Conservation (phyloP, 2,888 invertebrate species). For the Napeogenes sylphis region DNA sequence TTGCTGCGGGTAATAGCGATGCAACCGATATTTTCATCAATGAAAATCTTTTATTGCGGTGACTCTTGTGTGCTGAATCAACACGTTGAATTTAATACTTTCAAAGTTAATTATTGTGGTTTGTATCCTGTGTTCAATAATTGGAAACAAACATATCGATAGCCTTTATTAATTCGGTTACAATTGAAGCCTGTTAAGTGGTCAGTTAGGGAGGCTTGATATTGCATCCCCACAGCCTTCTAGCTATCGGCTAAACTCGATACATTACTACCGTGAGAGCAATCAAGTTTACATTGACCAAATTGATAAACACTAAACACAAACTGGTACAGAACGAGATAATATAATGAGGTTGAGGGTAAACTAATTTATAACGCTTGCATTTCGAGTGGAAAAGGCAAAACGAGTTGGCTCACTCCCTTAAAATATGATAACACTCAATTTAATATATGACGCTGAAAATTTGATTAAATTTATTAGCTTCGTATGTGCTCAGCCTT, state of each 20-base stretch:
- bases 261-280: conserved; percentile 17
- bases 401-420: conserved; percentile 9
- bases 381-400: not conserved
- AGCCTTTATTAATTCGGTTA: conserved; percentile 27
- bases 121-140: not conserved
- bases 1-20: conserved; percentile 42
- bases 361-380: not conserved
- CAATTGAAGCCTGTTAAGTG: conserved; percentile 11
- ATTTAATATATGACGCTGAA: conserved; percentile 24
- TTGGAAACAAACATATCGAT: not conserved
- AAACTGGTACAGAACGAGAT: not conserved
- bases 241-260: conserved; percentile 14
- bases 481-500: conserved; percentile 14
- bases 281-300: conserved; percentile 16
- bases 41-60: not conserved
- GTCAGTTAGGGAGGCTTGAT: conserved; percentile 37
- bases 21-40: conserved; percentile 14
- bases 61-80: too few relatives aligned
- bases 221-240: conserved; percentile 42
- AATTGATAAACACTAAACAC: conserved; percentile 1
- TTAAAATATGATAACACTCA: conserved; percentile 27
- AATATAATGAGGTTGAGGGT: too few relatives aligned
- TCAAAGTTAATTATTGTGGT: not conserved
- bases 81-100: too few relatives aligned
- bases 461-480: conserved; percentile 27